phyloP scores from a whole-genome alignment of 2,888 invertebrate genomes.

The Gymnocheta viridis region DNA sequence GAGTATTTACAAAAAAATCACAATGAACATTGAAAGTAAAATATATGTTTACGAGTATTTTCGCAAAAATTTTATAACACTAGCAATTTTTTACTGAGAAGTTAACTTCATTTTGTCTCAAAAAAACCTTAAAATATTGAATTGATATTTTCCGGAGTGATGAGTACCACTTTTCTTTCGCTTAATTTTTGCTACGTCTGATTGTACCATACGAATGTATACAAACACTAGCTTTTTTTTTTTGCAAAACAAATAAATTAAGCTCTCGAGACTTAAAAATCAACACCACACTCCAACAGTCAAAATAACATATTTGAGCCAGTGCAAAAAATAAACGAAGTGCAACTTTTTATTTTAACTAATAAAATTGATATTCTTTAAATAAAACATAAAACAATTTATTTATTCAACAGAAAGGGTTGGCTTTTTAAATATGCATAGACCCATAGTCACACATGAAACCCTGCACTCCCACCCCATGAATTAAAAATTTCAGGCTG shows the following conservation, averaged over 20 bases:
- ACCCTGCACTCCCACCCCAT: neutral
- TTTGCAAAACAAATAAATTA: slow-evolving; percentile 42
- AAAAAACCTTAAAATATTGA: too few relatives aligned
- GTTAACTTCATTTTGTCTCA: too few relatives aligned
- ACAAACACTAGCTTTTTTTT: slow-evolving; percentile 20
- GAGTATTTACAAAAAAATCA: too few relatives aligned
- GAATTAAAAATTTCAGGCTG: neutral
- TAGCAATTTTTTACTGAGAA: too few relatives aligned
- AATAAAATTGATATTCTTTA: slow-evolving; percentile 52
- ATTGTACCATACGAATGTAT: neutral
- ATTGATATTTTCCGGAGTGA: too few relatives aligned
- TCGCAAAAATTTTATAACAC: too few relatives aligned
- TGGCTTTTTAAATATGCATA: slow-evolving; percentile 1
- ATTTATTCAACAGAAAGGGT: slow-evolving; percentile 47
- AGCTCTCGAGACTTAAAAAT: slow-evolving; percentile 32
- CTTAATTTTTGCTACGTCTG: neutral
- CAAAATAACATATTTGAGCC: slow-evolving; percentile 6
- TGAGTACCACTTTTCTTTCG: too few relatives aligned
- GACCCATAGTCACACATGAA: neutral
- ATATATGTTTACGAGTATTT: too few relatives aligned
- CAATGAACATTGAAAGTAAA: too few relatives aligned
- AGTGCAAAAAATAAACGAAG: slow-evolving; percentile 34
- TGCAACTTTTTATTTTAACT: slow-evolving; percentile 13
- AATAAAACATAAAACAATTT: slow-evolving; percentile 39
- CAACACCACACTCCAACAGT: neutral